Base-by-base conservation (phyloP, 2,113 vertebrate species). In the Epinephelus moara region DNA sequence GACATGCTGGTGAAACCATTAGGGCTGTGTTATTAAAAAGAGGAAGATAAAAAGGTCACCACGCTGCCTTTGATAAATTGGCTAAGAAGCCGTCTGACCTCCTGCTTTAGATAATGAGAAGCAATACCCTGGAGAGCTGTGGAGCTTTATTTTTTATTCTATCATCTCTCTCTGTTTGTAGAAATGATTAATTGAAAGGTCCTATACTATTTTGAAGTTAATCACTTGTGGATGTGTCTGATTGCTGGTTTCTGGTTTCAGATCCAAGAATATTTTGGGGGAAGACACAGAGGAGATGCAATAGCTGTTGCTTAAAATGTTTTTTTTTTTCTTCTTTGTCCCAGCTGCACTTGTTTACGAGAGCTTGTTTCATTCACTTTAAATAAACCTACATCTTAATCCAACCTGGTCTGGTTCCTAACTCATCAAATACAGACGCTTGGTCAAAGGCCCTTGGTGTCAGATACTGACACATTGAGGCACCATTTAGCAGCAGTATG, bases 1-100 rank as follows among this genome's bases (percentile, higher is more conserved):
- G 45, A 57, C 61, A 72, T 70, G 12, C 45, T 59, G 71, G 85
- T 83, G 37, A 53, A 87, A 81, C 79, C 85, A 63, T 56, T 53
- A 63, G 76, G 23, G 33, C 64, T 15, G 68, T 25, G 52, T 86
- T 83, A 83, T 91, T 81, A 86, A 91, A 89, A 88, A 68, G 25
- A 57, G 49, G 60, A 53, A 74, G 68, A 68, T 81, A 73, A 80
- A 89, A 92, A 91, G 89, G 88, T 93, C 89, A 88, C 30, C 33
- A 21, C 27, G 37, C 71, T 84, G 84, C 78, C 84, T 91, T 88
- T 93, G 92, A 93, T 92, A 78, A 92, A 93, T 91, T 90, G 83
- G 77, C 80, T 82, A 85, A 70, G 86, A 90, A 86, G 47, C 83
- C 14, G 9, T 76, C 64, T 84, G 85, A 93, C 82, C 80, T 85